Evolutionary conservation across 2,113 vertebrate species (phyloP), one percentile per base, ranked within the genome.

Genomic region (Galeopterus variegatus): DNA sequence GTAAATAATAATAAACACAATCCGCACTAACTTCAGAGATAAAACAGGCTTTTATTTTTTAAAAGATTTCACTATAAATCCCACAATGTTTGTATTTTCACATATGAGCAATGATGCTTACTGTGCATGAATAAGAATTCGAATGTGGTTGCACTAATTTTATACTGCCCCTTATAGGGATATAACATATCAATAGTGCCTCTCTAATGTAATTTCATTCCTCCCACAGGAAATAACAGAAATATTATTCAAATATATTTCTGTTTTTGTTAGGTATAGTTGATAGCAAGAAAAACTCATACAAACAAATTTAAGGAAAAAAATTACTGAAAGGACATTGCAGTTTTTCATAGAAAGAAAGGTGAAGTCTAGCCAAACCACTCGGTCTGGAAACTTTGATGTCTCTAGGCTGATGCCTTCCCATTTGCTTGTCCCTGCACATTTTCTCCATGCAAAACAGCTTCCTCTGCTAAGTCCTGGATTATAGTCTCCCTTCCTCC

Each of bases 71-170:
- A 62, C 15, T 82, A 60, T 36, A 62, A 87, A 60, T 54, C 8
- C 19, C 79, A 60, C 14, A 87, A 19, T 36, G 62, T 18, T 82
- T 67, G 28, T 60, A 36, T 50, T 89, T 94, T 84, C 13, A 96
- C 72, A 77, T 31, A 88, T 26, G 73, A 80, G 8, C 52, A 73
- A 79, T 62, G 24, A 79, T 10, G 10, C 18, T 85, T 58, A 67
- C 52, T 21, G 91, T 77, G n/a, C 13, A 84, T 93, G 64, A 84
- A 77, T 72, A 94, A 82, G 50, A 67, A 36, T n/a, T 91, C 52
- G 17, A 54, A 95, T 28, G 19, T 83, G 28, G 7, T 3, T 86
- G 15, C 8, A 75, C 10, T 80, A 48, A 54, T 60, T 84, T 73
- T 72, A 77, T 15, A 26, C 3, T 77, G 31, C 14, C 45, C n/a